Conservation (phyloP, 2,797 vertebrate species). For the Megaceryle alcyon region DNA sequence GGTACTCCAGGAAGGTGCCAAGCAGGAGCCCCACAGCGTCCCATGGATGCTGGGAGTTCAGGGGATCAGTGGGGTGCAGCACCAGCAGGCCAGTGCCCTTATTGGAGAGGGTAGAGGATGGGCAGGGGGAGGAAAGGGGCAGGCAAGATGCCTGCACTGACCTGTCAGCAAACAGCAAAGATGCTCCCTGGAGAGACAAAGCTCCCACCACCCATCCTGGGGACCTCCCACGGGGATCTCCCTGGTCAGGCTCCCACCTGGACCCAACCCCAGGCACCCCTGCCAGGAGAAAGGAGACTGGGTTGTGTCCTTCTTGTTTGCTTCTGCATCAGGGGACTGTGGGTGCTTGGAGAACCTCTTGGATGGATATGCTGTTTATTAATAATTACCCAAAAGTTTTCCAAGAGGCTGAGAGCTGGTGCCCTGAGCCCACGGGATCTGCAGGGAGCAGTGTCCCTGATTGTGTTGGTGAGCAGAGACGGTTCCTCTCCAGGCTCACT, state of each 20-base stretch:
- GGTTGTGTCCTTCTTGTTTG: neutral
- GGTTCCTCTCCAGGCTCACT: neutral
- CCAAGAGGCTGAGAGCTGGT: neutral
- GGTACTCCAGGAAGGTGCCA: fast-evolving
- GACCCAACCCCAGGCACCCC: neutral
- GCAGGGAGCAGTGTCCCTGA: neutral
- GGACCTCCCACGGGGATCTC: neutral
- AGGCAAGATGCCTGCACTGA: fast-evolving
- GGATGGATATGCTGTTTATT: neutral
- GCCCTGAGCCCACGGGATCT: fast-evolving
- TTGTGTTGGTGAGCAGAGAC: neutral
- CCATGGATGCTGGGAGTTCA: fast-evolving
- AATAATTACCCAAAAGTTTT: conserved; percentile 27
- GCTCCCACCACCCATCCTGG: neutral
- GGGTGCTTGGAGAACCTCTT: neutral
- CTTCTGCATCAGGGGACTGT: neutral
- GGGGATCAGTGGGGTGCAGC: neutral
- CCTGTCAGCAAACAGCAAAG: neutral
- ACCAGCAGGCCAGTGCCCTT: neutral
- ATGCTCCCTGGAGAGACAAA: neutral
- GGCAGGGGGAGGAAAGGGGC: neutral
- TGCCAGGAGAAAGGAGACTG: fast-evolving
- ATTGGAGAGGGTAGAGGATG: neutral
- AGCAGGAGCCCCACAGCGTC: neutral
- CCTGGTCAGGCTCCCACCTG: neutral